phyloP scores from a whole-genome alignment of 2,888 invertebrate genomes.

The Parnassius mnemosyne region DNA sequence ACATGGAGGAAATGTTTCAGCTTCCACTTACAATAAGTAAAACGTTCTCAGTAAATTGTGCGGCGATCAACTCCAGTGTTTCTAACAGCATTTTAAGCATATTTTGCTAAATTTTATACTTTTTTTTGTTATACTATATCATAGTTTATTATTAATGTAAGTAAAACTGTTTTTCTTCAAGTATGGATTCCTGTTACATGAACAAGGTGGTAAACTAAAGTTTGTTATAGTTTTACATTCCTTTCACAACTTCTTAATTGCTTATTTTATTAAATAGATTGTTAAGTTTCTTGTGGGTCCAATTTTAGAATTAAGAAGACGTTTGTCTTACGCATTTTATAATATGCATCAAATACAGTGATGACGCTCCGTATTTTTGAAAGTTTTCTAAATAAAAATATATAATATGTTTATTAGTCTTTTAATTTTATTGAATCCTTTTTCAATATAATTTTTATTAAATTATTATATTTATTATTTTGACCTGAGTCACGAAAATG shows the following conservation, averaged over 20 bases:
- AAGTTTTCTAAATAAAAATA: background rate
- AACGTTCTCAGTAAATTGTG: background rate
- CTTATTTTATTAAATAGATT: background rate
- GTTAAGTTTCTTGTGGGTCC: background rate
- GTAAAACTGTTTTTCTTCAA: too few relatives aligned
- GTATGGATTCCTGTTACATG: too few relatives aligned
- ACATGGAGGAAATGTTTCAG: conserved; percentile 96
- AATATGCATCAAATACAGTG: background rate
- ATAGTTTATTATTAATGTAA: too few relatives aligned
- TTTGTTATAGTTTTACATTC: too few relatives aligned
- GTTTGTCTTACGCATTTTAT: background rate
- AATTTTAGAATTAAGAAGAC: background rate
- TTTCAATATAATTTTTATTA: too few relatives aligned
- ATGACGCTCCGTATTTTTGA: background rate
- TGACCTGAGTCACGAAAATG: too few relatives aligned
- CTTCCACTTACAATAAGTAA: conserved; percentile 88
- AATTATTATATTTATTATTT: too few relatives aligned
- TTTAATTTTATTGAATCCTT: background rate
- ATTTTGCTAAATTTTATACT: background rate
- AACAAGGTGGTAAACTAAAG: too few relatives aligned
- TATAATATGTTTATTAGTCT: background rate
- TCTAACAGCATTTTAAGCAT: background rate
- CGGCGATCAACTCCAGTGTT: background rate
- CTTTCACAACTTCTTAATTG: too few relatives aligned
- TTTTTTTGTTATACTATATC: background rate